These are phyloP conservation scores for Oasisia sp. DNA, from an alignment of 2,888 invertebrate genomes.

Conservation along the genomic window DNA sequence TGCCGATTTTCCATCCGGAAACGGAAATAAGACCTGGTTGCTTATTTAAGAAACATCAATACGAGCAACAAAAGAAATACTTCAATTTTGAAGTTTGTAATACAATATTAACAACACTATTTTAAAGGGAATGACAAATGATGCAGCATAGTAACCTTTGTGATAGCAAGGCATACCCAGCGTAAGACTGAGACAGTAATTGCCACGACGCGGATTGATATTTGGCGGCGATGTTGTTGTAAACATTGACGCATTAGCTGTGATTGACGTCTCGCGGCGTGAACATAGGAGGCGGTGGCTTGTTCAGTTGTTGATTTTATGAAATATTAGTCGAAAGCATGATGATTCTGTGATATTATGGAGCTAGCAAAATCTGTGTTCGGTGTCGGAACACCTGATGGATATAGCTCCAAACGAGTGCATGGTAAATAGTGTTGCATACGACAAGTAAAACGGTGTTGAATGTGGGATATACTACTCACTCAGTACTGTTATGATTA, in stretches of 20 bases:
- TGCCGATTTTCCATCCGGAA: neutral
- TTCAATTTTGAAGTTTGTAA: neutral
- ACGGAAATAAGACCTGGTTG: neutral
- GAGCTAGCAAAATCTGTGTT: conserved; percentile 93
- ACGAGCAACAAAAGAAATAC: neutral
- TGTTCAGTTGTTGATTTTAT: neutral
- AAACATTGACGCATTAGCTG: neutral
- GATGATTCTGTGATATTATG: conserved; percentile 70
- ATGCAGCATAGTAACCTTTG: neutral
- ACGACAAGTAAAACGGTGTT: conserved; percentile 25
- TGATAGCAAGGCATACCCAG: neutral
- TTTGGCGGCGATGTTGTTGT: neutral
- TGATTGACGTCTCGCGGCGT: neutral
- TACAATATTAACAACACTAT: neutral
- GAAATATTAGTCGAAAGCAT: neutral
- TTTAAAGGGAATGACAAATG: neutral
- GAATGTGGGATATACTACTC: neutral
- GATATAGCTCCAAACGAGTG: conserved; percentile 73
- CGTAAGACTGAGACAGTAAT: neutral
- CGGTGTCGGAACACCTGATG: conserved; percentile 85
- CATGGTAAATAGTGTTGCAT: conserved; percentile 46
- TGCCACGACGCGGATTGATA: neutral
- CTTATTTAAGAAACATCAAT: neutral
- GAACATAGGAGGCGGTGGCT: neutral
- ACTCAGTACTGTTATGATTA: no score